Percentiles rank a stretch among this genome's conserved stretches.
phyloP scores from a whole-genome alignment of 2,113 vertebrate genomes.

The Eubucco bourcierii region DNA sequence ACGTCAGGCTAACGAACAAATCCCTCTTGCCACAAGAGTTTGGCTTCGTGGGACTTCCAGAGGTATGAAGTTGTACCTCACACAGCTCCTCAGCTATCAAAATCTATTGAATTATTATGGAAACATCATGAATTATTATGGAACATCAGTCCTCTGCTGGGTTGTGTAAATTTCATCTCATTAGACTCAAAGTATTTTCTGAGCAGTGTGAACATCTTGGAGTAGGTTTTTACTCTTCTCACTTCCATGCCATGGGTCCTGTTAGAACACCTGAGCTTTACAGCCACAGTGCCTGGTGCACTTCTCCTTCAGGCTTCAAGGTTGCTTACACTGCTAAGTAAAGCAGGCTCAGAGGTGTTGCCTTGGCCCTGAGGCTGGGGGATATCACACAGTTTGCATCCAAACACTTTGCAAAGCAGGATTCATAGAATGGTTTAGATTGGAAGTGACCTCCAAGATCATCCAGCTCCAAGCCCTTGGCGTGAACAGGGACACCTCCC shows the following conservation, averaged over 20 bases:
- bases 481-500: too few species aligned
- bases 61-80: constrained; percentile 72
- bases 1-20: constrained; percentile 79
- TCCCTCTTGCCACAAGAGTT: constrained; percentile 91
- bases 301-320: background rate
- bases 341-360: background rate
- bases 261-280: background rate
- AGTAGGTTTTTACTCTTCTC: background rate
- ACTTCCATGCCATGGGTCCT: background rate
- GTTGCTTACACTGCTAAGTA: accelerated
- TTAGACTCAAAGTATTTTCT: background rate
- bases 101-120: background rate
- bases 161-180: background rate
- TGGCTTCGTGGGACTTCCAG: constrained; percentile 86
- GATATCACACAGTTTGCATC: background rate
- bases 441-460: too few species aligned
- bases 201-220: background rate
- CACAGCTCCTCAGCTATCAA: background rate
- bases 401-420: background rate
- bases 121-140: background rate
- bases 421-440: too few species aligned
- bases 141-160: background rate
- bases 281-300: background rate
- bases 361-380: background rate
- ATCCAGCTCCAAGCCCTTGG: too few species aligned